Conservation (phyloP, 2,888 invertebrate genomes). For the Parascotia fuliginaria region DNA sequence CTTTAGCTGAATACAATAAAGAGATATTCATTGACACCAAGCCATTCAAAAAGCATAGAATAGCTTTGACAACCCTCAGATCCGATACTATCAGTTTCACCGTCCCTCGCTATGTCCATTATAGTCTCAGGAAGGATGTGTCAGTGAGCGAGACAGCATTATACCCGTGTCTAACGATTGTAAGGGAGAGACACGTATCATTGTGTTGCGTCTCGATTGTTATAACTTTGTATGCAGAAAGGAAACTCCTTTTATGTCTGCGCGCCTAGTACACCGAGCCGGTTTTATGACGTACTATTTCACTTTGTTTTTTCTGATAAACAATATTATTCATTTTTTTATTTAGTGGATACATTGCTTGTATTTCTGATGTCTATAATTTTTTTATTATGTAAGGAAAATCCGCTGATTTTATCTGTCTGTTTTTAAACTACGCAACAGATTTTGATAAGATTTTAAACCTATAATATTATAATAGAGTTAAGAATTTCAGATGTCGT, state of each 20-base stretch:
- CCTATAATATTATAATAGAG: too few relatives aligned
- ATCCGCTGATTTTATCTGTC: too few relatives aligned
- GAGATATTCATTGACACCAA: constrained; percentile 57
- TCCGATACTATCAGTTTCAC: constrained; percentile 66
- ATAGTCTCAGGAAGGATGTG: constrained; percentile 76
- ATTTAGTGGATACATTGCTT: not conserved
- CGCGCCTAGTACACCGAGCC: constrained; percentile 53
- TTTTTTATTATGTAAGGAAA: too few relatives aligned
- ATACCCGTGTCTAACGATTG: constrained; percentile 67
- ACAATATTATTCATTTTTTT: constrained; percentile 26
- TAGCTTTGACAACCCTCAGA: constrained; percentile 61
- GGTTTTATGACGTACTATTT: constrained; percentile 48
- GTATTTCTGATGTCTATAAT: constrained; percentile 13
- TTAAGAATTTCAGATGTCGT: too few relatives aligned
- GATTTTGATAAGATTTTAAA: too few relatives aligned
- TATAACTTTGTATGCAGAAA: constrained; percentile 73
- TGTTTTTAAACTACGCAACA: too few relatives aligned
- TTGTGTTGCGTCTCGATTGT: constrained; percentile 78
- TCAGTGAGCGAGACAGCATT: constrained; percentile 74
- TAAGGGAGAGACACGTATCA: constrained; percentile 72
- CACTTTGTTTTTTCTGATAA: constrained; percentile 35
- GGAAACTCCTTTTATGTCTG: constrained; percentile 69
- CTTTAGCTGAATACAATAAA: constrained; percentile 45
- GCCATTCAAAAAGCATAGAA: constrained; percentile 60
- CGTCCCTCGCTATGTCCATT: constrained; percentile 66